These are phyloP conservation scores for Andrena hattorfiana DNA, from an alignment of 2,888 invertebrate genomes.

Conservation along the genomic window DNA sequence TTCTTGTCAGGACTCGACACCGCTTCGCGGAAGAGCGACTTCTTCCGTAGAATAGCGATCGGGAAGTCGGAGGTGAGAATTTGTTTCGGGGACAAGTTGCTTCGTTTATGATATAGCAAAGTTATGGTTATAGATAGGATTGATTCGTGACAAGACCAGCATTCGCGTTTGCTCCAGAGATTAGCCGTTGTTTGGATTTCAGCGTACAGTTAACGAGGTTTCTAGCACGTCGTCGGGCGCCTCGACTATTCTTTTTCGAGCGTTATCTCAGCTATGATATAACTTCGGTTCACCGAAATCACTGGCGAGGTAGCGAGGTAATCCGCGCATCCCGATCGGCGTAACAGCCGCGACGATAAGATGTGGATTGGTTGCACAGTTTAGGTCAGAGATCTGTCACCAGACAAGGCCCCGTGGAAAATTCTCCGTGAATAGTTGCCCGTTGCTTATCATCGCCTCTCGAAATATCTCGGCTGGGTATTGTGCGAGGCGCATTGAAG, in stretches of 20 bases:
- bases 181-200: not conserved
- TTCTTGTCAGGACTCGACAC: not conserved
- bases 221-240: not conserved
- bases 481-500: not conserved
- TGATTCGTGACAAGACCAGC: too few relatives aligned
- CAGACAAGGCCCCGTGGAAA: conserved; percentile 6
- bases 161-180: not conserved
- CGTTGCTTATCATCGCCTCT: not conserved
- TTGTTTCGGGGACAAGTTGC: too few relatives aligned
- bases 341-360: conserved; percentile 1
- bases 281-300: not conserved
- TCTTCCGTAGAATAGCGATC: too few relatives aligned
- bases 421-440: not conserved
- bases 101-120: too few relatives aligned
- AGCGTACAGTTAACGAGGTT: not conserved
- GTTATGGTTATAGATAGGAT: too few relatives aligned
- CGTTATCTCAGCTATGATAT: conserved; percentile 28
- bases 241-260: not conserved
- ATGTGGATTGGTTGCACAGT: not conserved
- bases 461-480: not conserved
- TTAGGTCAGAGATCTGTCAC: not conserved
- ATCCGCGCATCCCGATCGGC: not conserved
- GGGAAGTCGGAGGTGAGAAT: too few relatives aligned
- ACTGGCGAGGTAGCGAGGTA: not conserved
- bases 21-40: too few relatives aligned